Percentiles rank a stretch among this genome's conserved stretches.
Evolutionary conservation across 2,113 vertebrate species (phyloP).

Genomic region (Naja naja): DNA sequence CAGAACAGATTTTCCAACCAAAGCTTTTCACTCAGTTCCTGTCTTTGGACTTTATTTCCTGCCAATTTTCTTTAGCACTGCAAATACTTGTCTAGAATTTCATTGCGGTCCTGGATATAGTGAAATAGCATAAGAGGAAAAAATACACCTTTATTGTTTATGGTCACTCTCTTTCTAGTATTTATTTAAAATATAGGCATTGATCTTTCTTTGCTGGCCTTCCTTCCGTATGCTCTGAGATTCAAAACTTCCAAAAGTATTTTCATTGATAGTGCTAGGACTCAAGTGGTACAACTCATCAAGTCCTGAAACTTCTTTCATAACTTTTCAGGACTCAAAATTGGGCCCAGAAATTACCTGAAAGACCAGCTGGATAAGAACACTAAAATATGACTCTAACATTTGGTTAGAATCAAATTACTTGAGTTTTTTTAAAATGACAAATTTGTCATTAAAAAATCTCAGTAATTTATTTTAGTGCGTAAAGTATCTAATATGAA

Average conservation of each 20-base stretch:
- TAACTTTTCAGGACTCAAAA: not conserved
- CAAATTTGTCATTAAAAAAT: not conserved
- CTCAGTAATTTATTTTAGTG: not conserved
- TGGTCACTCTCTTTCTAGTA: not conserved
- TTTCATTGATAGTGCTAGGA: not conserved
- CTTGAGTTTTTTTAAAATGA: too few species aligned
- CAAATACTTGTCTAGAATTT: not conserved
- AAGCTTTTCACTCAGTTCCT: not conserved
- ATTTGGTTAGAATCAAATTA: not conserved
- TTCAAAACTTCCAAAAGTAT: not conserved
- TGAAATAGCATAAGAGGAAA: not conserved
- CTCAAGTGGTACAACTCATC: not conserved
- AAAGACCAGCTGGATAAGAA: not conserved
- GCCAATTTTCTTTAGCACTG: not conserved
- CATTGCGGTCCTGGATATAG: not conserved
- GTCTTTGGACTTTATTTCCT: not conserved
- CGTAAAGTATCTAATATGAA: not conserved
- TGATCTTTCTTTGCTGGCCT: not conserved
- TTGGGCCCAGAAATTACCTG: not conserved
- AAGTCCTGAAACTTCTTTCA: not conserved
- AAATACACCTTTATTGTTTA: not conserved
- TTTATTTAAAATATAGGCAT: not conserved
- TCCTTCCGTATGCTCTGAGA: not conserved
- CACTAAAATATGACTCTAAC: not conserved
- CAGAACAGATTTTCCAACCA: not conserved